Evolutionary conservation across 1,140 invertebrate species (phyloP).

Genomic region (Macrocentrus cingulum): DNA sequence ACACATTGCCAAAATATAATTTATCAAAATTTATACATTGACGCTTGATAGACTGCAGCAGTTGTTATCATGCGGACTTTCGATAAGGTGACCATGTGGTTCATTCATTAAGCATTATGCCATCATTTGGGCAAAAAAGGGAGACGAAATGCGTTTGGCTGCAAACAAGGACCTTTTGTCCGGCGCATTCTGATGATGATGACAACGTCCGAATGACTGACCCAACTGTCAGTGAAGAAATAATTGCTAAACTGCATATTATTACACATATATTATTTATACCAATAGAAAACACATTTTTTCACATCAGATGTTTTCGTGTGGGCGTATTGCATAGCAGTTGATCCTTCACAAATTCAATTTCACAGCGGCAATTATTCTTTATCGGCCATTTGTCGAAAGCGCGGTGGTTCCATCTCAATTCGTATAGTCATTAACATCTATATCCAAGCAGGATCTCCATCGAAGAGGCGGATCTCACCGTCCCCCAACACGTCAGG

Average conservation of each 20-base stretch:
- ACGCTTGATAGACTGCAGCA: not conserved
- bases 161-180: too few species aligned
- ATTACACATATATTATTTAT: too few species aligned
- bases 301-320: not conserved
- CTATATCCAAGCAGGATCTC: conserved; percentile 42
- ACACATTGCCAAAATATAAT: too few species aligned
- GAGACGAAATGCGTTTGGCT: too few species aligned
- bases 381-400: conserved; percentile 32
- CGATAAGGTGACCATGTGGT: conserved; percentile 34
- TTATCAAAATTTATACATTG: not conserved
- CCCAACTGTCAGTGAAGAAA: too few species aligned
- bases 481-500: conserved; percentile 43
- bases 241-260: too few species aligned
- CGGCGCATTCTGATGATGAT: too few species aligned
- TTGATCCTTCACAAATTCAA: conserved; percentile 14
- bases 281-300: too few species aligned
- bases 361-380: conserved; percentile 29
- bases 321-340: not conserved
- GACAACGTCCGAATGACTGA: too few species aligned
- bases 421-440: conserved; percentile 45
- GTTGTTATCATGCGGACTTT: not conserved
- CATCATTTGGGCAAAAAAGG: conserved; percentile 21
- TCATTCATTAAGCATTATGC: conserved; percentile 30
- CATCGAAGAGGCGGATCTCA: conserved; percentile 35
- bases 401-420: conserved; percentile 30